A percentile compares a stretch with the other conserved stretches of the same genome.
Conservation (phyloP, 2,797 vertebrate species). For the Schizopygopsis pylzovi region DNA sequence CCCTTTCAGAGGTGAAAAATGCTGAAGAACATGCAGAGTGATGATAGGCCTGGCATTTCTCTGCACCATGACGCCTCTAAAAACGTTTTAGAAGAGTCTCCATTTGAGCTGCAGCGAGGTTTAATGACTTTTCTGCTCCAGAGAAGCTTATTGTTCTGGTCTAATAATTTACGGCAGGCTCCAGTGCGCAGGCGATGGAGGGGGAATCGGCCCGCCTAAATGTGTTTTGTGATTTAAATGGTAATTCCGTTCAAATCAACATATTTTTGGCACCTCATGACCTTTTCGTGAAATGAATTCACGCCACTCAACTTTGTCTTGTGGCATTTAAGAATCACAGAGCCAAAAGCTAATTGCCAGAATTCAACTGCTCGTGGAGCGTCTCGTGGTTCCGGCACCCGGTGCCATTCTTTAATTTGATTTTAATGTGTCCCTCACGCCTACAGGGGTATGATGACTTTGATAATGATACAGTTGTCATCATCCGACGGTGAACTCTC, state of each 20-base stretch:
- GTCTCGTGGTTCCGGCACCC: constrained; percentile 74
- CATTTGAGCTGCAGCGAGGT: constrained; percentile 54
- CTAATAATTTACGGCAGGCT: constrained; percentile 72
- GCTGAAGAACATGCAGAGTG: constrained; percentile 40
- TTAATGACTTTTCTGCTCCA: constrained; percentile 61
- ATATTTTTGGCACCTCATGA: constrained; percentile 81
- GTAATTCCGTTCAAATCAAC: constrained; percentile 76
- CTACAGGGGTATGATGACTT: constrained; percentile 73
- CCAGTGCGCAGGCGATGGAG: constrained; percentile 48
- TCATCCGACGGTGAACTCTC: constrained; percentile 77
- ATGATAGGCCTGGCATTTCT: constrained; percentile 58
- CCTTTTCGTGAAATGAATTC: constrained; percentile 76
- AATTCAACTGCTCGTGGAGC: constrained; percentile 70
- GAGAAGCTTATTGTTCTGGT: constrained; percentile 72
- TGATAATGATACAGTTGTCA: constrained; percentile 83
- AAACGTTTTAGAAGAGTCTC: constrained; percentile 70
- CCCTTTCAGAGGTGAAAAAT: constrained; percentile 50
- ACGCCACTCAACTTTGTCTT: constrained; percentile 77
- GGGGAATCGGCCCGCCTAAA: constrained; percentile 53
- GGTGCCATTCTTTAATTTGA: constrained; percentile 81
- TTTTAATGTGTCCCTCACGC: constrained; percentile 84
- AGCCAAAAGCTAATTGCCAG: constrained; percentile 76
- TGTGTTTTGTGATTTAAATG: constrained; percentile 73
- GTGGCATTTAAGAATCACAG: constrained; percentile 79
- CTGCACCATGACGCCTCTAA: constrained; percentile 60